These are phyloP conservation scores for Lamprologus tigripictilis DNA, from an alignment of 2,113 vertebrate genomes.

Conservation along the genomic window DNA sequence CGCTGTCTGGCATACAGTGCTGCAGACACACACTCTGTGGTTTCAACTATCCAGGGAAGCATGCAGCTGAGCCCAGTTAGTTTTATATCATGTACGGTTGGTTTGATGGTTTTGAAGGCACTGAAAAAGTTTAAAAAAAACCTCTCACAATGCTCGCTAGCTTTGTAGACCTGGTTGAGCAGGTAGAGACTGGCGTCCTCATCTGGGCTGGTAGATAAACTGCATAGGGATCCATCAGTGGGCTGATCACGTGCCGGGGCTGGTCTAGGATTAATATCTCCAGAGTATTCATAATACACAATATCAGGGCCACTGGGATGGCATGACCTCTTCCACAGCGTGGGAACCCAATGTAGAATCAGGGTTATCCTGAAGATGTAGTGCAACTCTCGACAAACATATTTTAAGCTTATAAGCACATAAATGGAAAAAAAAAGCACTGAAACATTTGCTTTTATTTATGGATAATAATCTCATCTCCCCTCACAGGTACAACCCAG, in stretches of 20 bases:
- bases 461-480: neutral
- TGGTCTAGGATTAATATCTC: neutral
- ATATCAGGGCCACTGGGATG: neutral
- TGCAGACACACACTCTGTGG: neutral
- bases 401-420: neutral
- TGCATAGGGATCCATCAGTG: neutral
- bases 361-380: neutral
- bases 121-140: fast-evolving
- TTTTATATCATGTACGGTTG: fast-evolving
- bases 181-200: neutral
- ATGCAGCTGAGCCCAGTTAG: neutral
- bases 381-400: neutral
- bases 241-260: neutral
- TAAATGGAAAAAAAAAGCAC: neutral
- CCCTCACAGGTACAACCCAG: constrained; percentile 82
- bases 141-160: neutral
- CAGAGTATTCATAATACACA: neutral
- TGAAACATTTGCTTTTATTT: neutral
- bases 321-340: neutral
- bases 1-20: neutral
- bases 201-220: neutral
- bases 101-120: neutral
- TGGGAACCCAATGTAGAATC: neutral
- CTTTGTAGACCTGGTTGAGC: neutral
- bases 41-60: neutral